Base-by-base conservation (phyloP, 2,888 invertebrate genomes). In the Drosophila austrosaltans region DNA sequence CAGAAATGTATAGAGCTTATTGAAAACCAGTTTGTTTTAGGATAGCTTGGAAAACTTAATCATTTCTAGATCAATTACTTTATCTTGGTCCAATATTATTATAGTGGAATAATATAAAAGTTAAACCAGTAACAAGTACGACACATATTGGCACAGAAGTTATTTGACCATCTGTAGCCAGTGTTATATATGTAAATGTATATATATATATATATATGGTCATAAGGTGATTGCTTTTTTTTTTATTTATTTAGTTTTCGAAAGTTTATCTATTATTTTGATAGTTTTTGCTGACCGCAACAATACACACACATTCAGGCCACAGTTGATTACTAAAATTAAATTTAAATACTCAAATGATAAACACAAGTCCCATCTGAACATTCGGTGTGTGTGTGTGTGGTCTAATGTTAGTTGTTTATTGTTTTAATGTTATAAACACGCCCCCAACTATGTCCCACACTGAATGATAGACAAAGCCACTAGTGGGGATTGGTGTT, bases 251-350 rank as follows among this genome's bases (percentile, higher is more conserved):
- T 28, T 28, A 28, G 2, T 44, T 16, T 44, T 48, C 6, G 1
- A 22, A 48, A 6, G 8, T 22, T 22, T 22, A 10, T 22, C 22
- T 22, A 48, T 22, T 48, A 48, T 48, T 48, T 25, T 4, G 25
- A 25, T 48, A 22, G 22, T 48, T 25, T 25, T 48, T 22, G 3
- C 22, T 48, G 48, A 48, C 48, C 48, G 12, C 8, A 48, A 48
- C 12, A 12, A 22, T 25, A 25, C 44, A 48, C 8, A 12, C 10
- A 20, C 48, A 48, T 5, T 10, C 1, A 1, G 48, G 22, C 10
- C 48, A 22, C 22, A 10, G 10, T 48, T 48, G 48, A 48, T 48
- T 48, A 48, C 48, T 48, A 48, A 48, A 48, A 48, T 48, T 48
- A 48, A 48, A 48, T 25, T 48, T 48, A 48, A 44, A 48, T 10